Evolutionary conservation across 2,113 vertebrate species (phyloP).

Genomic region (Gila orcuttii): DNA sequence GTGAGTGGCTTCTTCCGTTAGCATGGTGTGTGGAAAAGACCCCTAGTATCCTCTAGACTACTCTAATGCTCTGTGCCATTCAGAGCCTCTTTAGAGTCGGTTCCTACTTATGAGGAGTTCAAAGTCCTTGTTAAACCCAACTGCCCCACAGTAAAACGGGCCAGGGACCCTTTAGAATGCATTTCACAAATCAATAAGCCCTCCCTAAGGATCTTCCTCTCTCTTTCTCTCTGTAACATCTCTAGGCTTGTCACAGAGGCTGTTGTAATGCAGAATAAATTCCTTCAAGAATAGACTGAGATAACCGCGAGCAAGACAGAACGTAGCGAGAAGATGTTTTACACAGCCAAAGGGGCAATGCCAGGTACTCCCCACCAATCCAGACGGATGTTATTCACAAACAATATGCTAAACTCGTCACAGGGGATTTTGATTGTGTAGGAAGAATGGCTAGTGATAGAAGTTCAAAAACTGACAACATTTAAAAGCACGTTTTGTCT

Average conservation of each 20-base stretch:
- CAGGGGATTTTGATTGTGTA: slow-evolving; percentile 69
- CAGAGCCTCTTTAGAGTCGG: slow-evolving; percentile 28
- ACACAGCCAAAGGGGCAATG: slow-evolving; percentile 75
- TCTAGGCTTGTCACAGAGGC: slow-evolving; percentile 61
- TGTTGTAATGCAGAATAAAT: slow-evolving; percentile 58
- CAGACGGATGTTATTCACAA: slow-evolving; percentile 76
- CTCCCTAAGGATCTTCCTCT: slow-evolving; percentile 53
- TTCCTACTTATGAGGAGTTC: slow-evolving; percentile 64
- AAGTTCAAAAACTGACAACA: slow-evolving; percentile 73
- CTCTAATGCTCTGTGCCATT: background rate
- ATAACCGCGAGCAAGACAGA: slow-evolving; percentile 74
- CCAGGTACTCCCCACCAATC: slow-evolving; percentile 66
- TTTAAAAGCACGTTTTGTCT: slow-evolving; percentile 68
- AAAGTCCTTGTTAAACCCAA: slow-evolving; percentile 71
- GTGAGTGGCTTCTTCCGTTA: slow-evolving; percentile 53
- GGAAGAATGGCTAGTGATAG: slow-evolving; percentile 67
- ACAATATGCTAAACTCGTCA: slow-evolving; percentile 77
- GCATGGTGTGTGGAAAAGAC: slow-evolving; percentile 37
- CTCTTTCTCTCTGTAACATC: slow-evolving; percentile 49
- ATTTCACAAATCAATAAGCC: slow-evolving; percentile 72
- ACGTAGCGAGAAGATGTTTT: slow-evolving; percentile 77
- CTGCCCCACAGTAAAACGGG: slow-evolving; percentile 68
- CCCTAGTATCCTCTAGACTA: slow-evolving; percentile 40
- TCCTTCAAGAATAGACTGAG: slow-evolving; percentile 71
- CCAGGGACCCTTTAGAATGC: slow-evolving; percentile 69